phyloP scores from a whole-genome alignment of 2,797 vertebrate species.

The Platyrinchus mystaceus region DNA sequence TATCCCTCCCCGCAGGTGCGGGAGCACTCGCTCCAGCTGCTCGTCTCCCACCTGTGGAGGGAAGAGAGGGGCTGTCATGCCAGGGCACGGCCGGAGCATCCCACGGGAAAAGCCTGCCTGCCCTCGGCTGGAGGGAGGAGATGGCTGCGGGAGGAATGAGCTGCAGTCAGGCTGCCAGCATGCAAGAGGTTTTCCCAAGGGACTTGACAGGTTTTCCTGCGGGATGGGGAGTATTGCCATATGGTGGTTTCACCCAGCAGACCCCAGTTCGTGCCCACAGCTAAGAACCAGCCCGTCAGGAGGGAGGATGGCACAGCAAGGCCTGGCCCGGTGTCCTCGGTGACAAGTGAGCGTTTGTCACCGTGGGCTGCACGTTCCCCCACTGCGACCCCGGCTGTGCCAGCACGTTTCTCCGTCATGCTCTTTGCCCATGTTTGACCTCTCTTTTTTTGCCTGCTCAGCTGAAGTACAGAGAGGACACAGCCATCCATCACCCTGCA shows the following conservation, averaged over 20 bases:
- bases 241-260: neutral
- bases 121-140: neutral
- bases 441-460: neutral
- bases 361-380: fast-evolving
- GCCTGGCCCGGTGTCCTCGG: fast-evolving
- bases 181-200: fast-evolving
- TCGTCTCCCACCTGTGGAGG: conserved; percentile 90
- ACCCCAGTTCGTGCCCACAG: fast-evolving
- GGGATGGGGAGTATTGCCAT: neutral
- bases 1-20: conserved; percentile 93
- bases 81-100: fast-evolving
- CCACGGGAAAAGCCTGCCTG: neutral
- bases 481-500: neutral
- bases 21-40: conserved; percentile 98
- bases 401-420: neutral
- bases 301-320: neutral
- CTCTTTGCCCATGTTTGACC: neutral
- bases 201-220: neutral
- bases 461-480: neutral
- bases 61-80: neutral
- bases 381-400: fast-evolving
- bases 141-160: fast-evolving
- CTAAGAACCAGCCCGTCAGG: neutral
- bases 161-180: neutral
- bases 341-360: fast-evolving